These are phyloP conservation scores for Rugalucina vietnamica DNA, from an alignment of 2,888 invertebrate species.

Conservation along the genomic window DNA sequence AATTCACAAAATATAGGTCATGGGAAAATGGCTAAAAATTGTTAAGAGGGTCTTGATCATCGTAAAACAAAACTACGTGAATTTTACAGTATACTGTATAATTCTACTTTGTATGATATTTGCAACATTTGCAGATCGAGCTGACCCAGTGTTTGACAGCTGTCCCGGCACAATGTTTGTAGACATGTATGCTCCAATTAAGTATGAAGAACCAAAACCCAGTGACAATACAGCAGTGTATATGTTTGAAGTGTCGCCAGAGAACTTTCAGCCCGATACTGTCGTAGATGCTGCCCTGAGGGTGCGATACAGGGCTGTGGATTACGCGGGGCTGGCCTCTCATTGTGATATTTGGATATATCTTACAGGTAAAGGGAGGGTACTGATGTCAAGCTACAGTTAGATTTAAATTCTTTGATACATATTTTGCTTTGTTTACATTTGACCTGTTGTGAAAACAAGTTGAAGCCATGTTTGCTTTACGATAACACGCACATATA, in stretches of 20 bases:
- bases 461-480: too few relatives aligned
- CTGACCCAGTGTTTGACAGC: constrained; percentile 24
- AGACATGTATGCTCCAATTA: neutral
- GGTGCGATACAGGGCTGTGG: constrained; percentile 48
- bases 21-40: too few relatives aligned
- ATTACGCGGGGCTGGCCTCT: constrained; percentile 29
- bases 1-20: too few relatives aligned
- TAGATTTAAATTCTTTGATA: too few relatives aligned
- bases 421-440: too few relatives aligned
- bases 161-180: constrained; percentile 40
- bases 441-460: too few relatives aligned
- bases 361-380: neutral
- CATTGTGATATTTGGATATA: neutral
- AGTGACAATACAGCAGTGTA: constrained; percentile 48
- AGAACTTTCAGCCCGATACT: constrained; percentile 44
- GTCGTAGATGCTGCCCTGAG: neutral
- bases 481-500: too few relatives aligned
- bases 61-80: too few relatives aligned
- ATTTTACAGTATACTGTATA: too few relatives aligned
- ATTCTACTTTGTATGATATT: too few relatives aligned
- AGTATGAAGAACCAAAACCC: constrained; percentile 27
- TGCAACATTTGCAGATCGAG: constrained; percentile 33
- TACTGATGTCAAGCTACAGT: too few relatives aligned
- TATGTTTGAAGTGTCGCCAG: constrained; percentile 18
- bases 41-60: too few relatives aligned